Evolutionary conservation across 1,140 invertebrate species (phyloP), one percentile per base, ranked within the genome.

Genomic region (Carcinoscorpius rotundicauda): DNA sequence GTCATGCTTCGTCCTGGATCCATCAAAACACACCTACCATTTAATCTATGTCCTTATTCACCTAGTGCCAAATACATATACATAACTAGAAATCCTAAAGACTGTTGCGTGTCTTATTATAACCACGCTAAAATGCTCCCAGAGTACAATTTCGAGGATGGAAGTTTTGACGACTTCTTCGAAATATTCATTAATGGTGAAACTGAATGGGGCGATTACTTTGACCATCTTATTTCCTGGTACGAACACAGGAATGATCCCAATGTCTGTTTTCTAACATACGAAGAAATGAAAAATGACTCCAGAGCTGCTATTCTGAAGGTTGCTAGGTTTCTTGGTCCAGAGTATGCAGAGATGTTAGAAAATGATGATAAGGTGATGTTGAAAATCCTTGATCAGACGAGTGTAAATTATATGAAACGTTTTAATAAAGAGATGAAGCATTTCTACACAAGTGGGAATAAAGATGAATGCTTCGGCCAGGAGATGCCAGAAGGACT

Each of bases 201-300:
- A 9, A 63, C 52, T 48, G 62, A 63, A 52, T 63, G 56, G n/a
- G 56, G 56, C 9, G 62, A 63, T 48, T 63, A 63, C 10, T 63
- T 63, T 57, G 73, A 77, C 51, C 76, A 76, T 63, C 68, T 77
- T 53, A 59, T 63, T 6, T 63, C 62, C n/a, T 76, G 76, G 76
- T 67, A 74, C 51, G 66, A 72, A 4, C 71, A 73, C 48, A 49
- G 69, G 4, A 63, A 68, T 52, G 68, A 76, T 29, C 65, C 67
- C 6, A 76, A 76, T 68, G 70, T 78, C 6, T 67, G 75, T 5
- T 77, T 77, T 60, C 60, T 78, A 3, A 75, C 64, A 6, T 73
- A 71, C 62, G 70, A 71, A 60, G 53, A 68, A 6, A 69, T 71
- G 69, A 68, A 68, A 48, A 62, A 64, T 49, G 61, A 70, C n/a